phyloP scores from a whole-genome alignment of 2,113 vertebrate genomes.

The Trinectes maculatus region DNA sequence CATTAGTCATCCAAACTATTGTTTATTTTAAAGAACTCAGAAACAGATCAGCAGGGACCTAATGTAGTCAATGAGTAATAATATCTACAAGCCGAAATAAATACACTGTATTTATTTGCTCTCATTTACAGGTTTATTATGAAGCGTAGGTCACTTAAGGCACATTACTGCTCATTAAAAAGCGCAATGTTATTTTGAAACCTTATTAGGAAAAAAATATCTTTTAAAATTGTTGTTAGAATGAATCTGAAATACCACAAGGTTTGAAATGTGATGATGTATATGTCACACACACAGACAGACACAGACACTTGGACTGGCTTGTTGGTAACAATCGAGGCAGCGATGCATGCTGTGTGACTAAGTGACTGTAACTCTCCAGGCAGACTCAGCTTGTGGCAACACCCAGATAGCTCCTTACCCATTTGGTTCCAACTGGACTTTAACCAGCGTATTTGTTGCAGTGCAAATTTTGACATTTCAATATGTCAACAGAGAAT shows the following conservation, averaged over 20 bases:
- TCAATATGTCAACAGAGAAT: conserved; percentile 76
- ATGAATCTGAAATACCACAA: background rate
- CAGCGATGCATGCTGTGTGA: conserved; percentile 65
- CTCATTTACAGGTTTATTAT: no score
- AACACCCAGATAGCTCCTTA: conserved; percentile 73
- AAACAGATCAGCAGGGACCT: no score
- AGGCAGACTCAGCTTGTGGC: conserved; percentile 60
- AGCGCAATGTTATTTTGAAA: no score
- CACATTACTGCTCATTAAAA: no score
- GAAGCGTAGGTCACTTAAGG: no score
- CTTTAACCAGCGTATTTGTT: conserved; percentile 77
- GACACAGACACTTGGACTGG: conserved; percentile 29
- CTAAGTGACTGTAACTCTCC: conserved; percentile 62
- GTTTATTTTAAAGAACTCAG: no score
- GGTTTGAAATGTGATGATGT: background rate
- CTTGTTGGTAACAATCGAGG: conserved; percentile 63
- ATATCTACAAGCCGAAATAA: no score
- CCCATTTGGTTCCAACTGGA: conserved; percentile 68
- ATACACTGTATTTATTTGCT: no score
- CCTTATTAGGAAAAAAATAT: no score
- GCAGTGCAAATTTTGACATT: conserved; percentile 85
- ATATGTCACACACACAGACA: conserved; percentile 18
- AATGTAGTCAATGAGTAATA: no score
- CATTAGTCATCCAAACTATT: no score
- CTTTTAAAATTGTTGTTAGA: no score